Evolutionary conservation across 2,797 vertebrate species (phyloP), one percentile per base, ranked within the genome.

Genomic region (Spondyliosoma cantharus): DNA sequence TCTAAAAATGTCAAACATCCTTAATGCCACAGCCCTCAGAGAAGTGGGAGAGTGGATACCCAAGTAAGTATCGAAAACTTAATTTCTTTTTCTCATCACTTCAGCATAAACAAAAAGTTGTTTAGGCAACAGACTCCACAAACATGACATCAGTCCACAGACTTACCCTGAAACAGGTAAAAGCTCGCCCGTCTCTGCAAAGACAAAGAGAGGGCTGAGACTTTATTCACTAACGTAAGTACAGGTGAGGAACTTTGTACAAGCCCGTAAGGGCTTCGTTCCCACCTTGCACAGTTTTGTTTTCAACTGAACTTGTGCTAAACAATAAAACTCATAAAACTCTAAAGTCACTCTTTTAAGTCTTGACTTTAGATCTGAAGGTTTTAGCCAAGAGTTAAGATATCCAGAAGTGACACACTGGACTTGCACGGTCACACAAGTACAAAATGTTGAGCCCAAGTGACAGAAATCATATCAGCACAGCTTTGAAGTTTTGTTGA

Each of bases 121-220:
- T 78, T 86, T 84, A 83, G 74, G 65, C 53, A 71, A 74, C 64
- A 48, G 13, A 68, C 56, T 32, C 54, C n/a, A 73, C 59, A 81
- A 49, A 52, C 54, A 11, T 72, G 71, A 74, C 48, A 52, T 46
- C 58, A 57, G 54, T n/a, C 20, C 45, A 29, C 37, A 12, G 53
- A 45, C 20, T 49, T 46, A 81, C 60, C 62, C 29, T 62, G 7
- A 3, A 68, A 71, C 74, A 75, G 56, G 66, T 84, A 68, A 75
- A 63, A 83, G 76, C 70, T 73, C 5, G 25, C 60, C 46, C 37
- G 27, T 50, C 19, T 54, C 14, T 25, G 17, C 1, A n/a, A 15
- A 13, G 43, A 37, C 17, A 48, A 17, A 42, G 32, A 24, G 13
- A 5, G 15, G 22, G 3, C 13, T 14, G 52, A 54, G 13, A 54